A percentile compares a stretch with the other conserved stretches of the same genome.
Evolutionary conservation across 2,888 invertebrate genomes (phyloP).

Genomic region (Diaprepes abbreviatus): DNA sequence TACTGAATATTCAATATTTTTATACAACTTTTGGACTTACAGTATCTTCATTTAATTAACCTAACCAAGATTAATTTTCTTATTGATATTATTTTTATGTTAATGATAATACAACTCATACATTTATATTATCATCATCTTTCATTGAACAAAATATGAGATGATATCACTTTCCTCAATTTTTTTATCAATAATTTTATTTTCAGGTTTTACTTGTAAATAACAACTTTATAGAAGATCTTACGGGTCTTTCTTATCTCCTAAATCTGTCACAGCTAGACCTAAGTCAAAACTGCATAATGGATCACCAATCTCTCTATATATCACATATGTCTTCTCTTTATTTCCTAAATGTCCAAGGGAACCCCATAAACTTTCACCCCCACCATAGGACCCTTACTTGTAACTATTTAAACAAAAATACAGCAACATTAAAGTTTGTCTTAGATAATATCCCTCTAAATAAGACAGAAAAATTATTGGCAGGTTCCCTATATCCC

Average conservation of each 20-base stretch:
- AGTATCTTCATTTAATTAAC: too few species aligned
- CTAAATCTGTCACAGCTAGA: conserved; percentile 73
- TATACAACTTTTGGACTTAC: too few species aligned
- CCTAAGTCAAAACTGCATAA: conserved; percentile 75
- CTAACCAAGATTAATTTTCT: too few species aligned
- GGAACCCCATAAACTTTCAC: conserved; percentile 76
- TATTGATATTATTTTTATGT: too few species aligned
- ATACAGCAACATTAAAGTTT: conserved; percentile 70
- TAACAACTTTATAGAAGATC: conserved; percentile 76
- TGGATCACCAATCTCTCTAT: conserved; percentile 72
- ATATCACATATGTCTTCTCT: conserved; percentile 71
- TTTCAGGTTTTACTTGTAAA: conserved; percentile 73
- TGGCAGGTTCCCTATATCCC: conserved; percentile 67
- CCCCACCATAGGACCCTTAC: conserved; percentile 72
- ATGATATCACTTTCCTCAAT: too few species aligned
- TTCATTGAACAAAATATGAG: too few species aligned
- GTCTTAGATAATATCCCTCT: conserved; percentile 71
- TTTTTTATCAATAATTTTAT: background rate
- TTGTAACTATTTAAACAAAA: conserved; percentile 72
- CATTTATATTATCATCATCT: too few species aligned
- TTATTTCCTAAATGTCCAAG: conserved; percentile 71
- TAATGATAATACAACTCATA: too few species aligned
- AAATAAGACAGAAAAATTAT: conserved; percentile 70
- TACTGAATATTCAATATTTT: too few species aligned
- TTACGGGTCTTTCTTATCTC: conserved; percentile 71